A percentile compares a stretch with the other conserved stretches of the same genome.
phyloP scores from a whole-genome alignment of 1,140 invertebrate genomes.

The Contarinia nasturtii region DNA sequence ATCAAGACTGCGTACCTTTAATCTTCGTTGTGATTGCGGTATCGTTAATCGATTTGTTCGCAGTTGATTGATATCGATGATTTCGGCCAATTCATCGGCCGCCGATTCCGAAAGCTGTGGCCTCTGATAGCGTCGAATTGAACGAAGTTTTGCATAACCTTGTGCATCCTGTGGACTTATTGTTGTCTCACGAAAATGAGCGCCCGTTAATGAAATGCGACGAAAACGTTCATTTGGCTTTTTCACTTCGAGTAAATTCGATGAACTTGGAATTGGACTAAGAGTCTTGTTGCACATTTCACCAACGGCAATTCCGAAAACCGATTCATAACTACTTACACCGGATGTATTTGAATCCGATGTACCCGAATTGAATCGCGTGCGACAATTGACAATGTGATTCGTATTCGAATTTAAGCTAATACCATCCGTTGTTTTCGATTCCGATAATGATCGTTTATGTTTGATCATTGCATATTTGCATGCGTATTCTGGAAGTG shows the following conservation, averaged over 20 bases:
- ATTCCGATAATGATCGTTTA: conserved; percentile 38
- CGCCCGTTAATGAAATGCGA: conserved; percentile 12
- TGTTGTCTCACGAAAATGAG: conserved; percentile 8
- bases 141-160: conserved; percentile 63
- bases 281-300: conserved; percentile 22
- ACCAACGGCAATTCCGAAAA: conserved; percentile 24
- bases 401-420: conserved; percentile 8
- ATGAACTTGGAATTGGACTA: conserved; percentile 67
- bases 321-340: conserved; percentile 56
- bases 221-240: conserved; percentile 13
- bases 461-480: conserved; percentile 22
- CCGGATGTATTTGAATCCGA: conserved; percentile 55
- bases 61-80: conserved; percentile 8
- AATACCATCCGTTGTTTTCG: conserved; percentile 32
- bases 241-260: conserved; percentile 30
- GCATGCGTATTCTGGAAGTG: conserved; percentile 15
- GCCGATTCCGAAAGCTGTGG: conserved; percentile 22
- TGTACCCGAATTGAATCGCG: conserved; percentile 29
- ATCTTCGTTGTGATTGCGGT: conserved; percentile 10
- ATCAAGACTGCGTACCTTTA: conserved; percentile 17
- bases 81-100: conserved; percentile 15
- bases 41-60: background rate
- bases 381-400: conserved; percentile 11
- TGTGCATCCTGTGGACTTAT: conserved; percentile 49
- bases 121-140: conserved; percentile 43